These are phyloP conservation scores for Coilia nasus DNA, from an alignment of 2,797 vertebrate species.

Conservation along the genomic window DNA sequence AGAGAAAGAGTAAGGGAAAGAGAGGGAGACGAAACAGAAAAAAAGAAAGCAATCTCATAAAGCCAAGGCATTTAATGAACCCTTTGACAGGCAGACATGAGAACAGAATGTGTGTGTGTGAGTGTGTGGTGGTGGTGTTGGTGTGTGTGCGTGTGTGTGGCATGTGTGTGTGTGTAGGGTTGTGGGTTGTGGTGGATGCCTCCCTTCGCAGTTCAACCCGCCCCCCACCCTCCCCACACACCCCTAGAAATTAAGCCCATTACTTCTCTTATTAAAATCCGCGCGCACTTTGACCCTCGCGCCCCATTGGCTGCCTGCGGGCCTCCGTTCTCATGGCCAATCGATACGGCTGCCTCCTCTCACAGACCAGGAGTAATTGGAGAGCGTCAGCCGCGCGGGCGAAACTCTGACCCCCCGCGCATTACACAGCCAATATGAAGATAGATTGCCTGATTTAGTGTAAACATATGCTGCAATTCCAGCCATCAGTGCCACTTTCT, in stretches of 20 bases:
- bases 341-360: conserved; percentile 68
- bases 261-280: conserved; percentile 74
- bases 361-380: conserved; percentile 70
- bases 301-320: conserved; percentile 67
- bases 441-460: conserved; percentile 86
- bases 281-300: conserved; percentile 65
- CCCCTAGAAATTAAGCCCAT: conserved; percentile 67
- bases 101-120: conserved; percentile 20
- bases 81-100: conserved; percentile 42
- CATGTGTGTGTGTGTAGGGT: conserved; percentile 23
- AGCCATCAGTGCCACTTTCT: conserved; percentile 80
- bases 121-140: not conserved
- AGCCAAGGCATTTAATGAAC: conserved; percentile 60
- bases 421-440: conserved; percentile 78
- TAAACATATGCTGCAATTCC: conserved; percentile 84
- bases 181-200: not conserved
- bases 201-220: not conserved
- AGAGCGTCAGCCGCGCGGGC: conserved; percentile 60
- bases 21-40: not conserved
- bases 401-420: conserved; percentile 68
- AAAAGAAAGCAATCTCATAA: conserved; percentile 40
- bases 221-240: conserved; percentile 30
- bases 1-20: conserved; percentile 37
- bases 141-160: not conserved
- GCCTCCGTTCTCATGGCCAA: conserved; percentile 62